Evolutionary conservation across 2,888 invertebrate genomes (phyloP).

Genomic region (Drosophila fungiperda): DNA sequence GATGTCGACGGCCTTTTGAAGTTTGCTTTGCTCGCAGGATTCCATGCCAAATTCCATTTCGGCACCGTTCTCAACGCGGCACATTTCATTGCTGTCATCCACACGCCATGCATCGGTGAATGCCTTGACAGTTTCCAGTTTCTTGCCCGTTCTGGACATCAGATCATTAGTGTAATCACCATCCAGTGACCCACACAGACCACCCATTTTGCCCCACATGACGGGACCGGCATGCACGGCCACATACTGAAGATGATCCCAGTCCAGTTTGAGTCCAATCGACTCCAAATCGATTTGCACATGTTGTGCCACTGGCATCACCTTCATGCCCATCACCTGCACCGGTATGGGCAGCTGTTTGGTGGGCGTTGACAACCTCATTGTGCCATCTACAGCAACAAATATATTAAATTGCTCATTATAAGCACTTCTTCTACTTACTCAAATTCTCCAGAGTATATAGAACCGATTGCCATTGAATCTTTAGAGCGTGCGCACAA

Average conservation of each 20-base stretch:
- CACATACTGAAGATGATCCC: constrained; percentile 90
- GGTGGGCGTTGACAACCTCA: constrained; percentile 86
- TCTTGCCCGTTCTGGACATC: constrained; percentile 87
- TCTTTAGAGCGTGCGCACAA: constrained; percentile 82
- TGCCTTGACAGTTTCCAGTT: constrained; percentile 84
- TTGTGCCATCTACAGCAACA: constrained; percentile 86
- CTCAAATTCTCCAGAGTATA: constrained; percentile 87
- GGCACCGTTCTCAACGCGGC: constrained; percentile 79
- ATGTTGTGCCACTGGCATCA: constrained; percentile 90
- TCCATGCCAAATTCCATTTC: constrained; percentile 79
- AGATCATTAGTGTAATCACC: constrained; percentile 90
- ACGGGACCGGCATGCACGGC: constrained; percentile 89
- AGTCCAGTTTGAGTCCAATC: constrained; percentile 89
- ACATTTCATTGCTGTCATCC: constrained; percentile 78
- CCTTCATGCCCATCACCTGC: constrained; percentile 90
- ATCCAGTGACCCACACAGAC: constrained; percentile 93
- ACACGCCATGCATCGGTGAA: constrained; percentile 84
- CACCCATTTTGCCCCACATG: constrained; percentile 92
- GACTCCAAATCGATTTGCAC: constrained; percentile 89
- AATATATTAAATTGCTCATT: background rate
- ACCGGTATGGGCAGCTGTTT: constrained; percentile 89
- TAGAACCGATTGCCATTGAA: constrained; percentile 89
- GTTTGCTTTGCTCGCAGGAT: constrained; percentile 74
- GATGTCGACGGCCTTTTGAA: constrained; percentile 86
- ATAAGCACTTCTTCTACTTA: constrained; percentile 66